Percentiles rank a stretch among this genome's conserved stretches.
phyloP scores from a whole-genome alignment of 1,140 invertebrate genomes.

The Nymphalis io region DNA sequence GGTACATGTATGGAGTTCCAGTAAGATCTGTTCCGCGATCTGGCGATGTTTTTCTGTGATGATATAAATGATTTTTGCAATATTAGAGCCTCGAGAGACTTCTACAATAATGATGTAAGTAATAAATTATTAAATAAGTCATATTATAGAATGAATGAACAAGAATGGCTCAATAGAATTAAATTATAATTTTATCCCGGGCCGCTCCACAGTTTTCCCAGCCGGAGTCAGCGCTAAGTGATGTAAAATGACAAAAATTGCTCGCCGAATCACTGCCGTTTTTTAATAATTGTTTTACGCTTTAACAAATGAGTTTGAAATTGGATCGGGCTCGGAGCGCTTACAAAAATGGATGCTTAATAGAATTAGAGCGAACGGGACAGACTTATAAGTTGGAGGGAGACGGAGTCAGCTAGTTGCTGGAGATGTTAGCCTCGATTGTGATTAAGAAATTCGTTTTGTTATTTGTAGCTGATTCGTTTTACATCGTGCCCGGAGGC shows the following conservation, averaged over 20 bases:
- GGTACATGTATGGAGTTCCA: no score
- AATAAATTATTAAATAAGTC: background rate
- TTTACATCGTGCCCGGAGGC: background rate
- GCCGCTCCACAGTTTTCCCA: conserved; percentile 18
- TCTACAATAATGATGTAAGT: background rate
- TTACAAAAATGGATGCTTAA: conserved; percentile 80
- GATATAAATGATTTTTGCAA: no score
- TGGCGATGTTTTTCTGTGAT: no score
- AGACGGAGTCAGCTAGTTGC: conserved; percentile 32
- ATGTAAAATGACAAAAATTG: conserved; percentile 49
- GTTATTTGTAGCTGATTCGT: conserved; percentile 30
- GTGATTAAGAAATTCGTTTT: conserved; percentile 34
- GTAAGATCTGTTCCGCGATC: no score
- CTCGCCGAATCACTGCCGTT: conserved; percentile 75
- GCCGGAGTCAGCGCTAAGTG: conserved; percentile 42
- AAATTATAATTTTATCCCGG: conserved; percentile 2
- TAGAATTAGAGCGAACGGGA: conserved; percentile 67
- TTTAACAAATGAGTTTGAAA: conserved; percentile 80
- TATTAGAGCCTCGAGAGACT: no score
- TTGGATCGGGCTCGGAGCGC: conserved; percentile 77
- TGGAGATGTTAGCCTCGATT: conserved; percentile 17
- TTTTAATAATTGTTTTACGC: conserved; percentile 80
- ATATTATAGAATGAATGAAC: no score
- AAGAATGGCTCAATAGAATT: conserved; percentile 9
- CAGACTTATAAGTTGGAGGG: conserved; percentile 34